These are phyloP conservation scores for Leptinotarsa haldemani DNA, from an alignment of 2,888 invertebrate species.

Conservation along the genomic window DNA sequence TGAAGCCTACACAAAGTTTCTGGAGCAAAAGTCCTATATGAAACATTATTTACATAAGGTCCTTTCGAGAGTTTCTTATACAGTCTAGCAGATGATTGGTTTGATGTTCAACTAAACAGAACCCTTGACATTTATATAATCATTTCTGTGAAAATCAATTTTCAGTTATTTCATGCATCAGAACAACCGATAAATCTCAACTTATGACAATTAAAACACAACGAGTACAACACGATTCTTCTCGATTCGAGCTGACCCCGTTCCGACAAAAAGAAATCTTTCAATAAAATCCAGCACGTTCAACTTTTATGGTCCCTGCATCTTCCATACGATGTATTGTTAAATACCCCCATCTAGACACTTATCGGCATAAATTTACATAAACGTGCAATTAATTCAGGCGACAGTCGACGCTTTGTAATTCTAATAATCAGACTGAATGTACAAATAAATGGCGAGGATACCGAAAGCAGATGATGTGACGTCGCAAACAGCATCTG, in stretches of 20 bases:
- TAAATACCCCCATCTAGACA: conserved; percentile 10
- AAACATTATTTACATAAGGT: too few relatives aligned
- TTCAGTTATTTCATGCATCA: too few relatives aligned
- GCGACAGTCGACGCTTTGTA: conserved; percentile 3
- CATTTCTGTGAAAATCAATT: too few relatives aligned
- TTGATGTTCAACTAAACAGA: too few relatives aligned
- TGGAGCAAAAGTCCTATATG: too few relatives aligned
- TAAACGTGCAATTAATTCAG: conserved; percentile 14
- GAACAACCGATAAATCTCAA: too few relatives aligned
- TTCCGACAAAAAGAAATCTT: background rate
- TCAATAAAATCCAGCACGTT: conserved; percentile 2
- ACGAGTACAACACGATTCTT: background rate
- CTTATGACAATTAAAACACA: too few relatives aligned
- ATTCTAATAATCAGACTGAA: conserved; percentile 12
- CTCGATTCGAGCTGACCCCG: background rate
- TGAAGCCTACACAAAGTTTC: too few relatives aligned
- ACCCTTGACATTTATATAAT: too few relatives aligned
- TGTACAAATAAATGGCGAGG: background rate
- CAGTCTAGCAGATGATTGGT: too few relatives aligned
- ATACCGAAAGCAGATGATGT: background rate
- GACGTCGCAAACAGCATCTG: background rate
- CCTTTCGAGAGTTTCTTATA: too few relatives aligned
- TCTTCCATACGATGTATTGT: conserved; percentile 12
- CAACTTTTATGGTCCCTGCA: conserved; percentile 8
- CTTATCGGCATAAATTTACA: conserved; percentile 9